Evolutionary conservation across 2,113 vertebrate genomes (phyloP).

Genomic region (Azemiops feae): DNA sequence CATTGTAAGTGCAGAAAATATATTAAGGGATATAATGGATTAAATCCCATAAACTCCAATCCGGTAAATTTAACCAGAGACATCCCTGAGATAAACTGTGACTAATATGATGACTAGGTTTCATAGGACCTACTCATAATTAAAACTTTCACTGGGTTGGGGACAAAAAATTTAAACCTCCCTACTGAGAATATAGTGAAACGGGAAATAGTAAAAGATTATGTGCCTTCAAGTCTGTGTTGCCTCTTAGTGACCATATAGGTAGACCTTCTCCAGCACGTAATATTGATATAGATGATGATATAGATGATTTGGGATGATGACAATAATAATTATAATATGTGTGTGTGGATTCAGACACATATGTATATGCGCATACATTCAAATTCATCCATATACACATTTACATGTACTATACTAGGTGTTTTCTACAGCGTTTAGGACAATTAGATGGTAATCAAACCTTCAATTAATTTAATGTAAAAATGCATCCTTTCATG

Average conservation of each 20-base stretch:
- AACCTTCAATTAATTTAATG: not conserved
- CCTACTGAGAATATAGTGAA: not conserved
- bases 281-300: not conserved
- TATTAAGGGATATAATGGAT: not conserved
- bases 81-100: not conserved
- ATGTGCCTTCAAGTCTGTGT: not conserved
- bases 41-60: not conserved
- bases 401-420: not conserved
- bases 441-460: not conserved
- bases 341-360: not conserved
- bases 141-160: not conserved
- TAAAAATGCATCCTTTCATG: not conserved
- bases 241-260: not conserved
- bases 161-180: not conserved
- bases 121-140: not conserved
- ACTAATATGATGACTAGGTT: not conserved
- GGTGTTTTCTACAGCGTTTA: not conserved
- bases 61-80: not conserved
- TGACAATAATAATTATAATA: not conserved
- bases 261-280: not conserved
- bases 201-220: not conserved
- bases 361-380: not conserved
- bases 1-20: not conserved
- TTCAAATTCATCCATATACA: not conserved
- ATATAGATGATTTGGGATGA: not conserved